Evolutionary conservation across 1,140 invertebrate species (phyloP).

Genomic region (Zophobas morio): DNA sequence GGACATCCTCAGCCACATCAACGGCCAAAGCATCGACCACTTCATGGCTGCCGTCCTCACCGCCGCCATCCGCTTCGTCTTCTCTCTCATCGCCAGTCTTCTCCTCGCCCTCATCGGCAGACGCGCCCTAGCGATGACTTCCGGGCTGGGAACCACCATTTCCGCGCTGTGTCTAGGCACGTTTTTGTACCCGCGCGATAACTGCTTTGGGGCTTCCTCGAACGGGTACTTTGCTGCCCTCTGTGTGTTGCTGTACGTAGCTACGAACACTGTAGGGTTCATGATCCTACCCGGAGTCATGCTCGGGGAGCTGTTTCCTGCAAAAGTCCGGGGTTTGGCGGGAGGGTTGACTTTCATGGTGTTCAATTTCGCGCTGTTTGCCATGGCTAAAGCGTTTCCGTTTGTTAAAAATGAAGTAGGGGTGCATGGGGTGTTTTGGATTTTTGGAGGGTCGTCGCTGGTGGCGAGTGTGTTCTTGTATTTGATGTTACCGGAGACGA

Average conservation of each 20-base stretch:
- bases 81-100: slow-evolving; percentile 76
- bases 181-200: slow-evolving; percentile 67
- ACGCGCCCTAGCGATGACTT: slow-evolving; percentile 75
- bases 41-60: slow-evolving; percentile 77
- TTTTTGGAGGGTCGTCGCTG: slow-evolving; percentile 79
- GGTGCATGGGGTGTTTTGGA: slow-evolving; percentile 75
- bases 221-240: slow-evolving; percentile 68
- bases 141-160: slow-evolving; percentile 75
- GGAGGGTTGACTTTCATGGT: slow-evolving; percentile 80
- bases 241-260: slow-evolving; percentile 77
- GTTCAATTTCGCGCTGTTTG: slow-evolving; percentile 78
- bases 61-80: slow-evolving; percentile 74
- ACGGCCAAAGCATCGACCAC: slow-evolving; percentile 64
- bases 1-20: slow-evolving; percentile 72
- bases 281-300: slow-evolving; percentile 80
- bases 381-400: slow-evolving; percentile 82
- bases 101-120: slow-evolving; percentile 75
- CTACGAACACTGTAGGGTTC: slow-evolving; percentile 79
- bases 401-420: slow-evolving; percentile 73
- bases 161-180: slow-evolving; percentile 74
- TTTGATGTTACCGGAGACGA: slow-evolving; percentile 86
- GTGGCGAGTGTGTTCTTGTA: slow-evolving; percentile 77
- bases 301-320: slow-evolving; percentile 80
- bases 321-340: slow-evolving; percentile 68
- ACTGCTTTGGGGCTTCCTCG: slow-evolving; percentile 65